Evolutionary conservation across 2,113 vertebrate species (phyloP), one percentile per base, ranked within the genome.

Genomic region (Scatophagus argus): DNA sequence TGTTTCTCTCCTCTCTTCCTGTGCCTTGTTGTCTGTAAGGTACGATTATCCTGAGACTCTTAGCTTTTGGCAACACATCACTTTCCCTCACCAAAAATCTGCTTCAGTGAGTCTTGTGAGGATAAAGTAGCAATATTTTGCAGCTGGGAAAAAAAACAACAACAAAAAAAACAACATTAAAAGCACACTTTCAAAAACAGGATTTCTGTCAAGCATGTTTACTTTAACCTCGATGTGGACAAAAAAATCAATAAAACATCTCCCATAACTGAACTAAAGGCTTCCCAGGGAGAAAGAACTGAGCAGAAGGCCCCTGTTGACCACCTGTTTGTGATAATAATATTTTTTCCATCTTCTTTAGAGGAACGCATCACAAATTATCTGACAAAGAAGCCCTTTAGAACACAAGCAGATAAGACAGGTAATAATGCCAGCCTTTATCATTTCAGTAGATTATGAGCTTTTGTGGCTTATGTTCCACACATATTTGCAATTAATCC

Each of bases 1-100:
- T 52, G 46, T 77, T 69, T 74, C 23, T 56, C 17, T 58, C 43
- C 43, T n/a, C 2, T 19, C 6, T 80, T 77, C 36, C 19, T 61
- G 11, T 16, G n/a, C 17, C 23, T 44, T 21, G 29, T 29, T 16
- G 32, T 49, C 59, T 46, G 63, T 67, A 29, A 32, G 32, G 6
- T 68, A n/a, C 39, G 46, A 72, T 81, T 74, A 61, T 46, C 76
- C 31, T 6, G 39, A 25, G 62, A 80, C 70, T 44, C 51, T 43
- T 58, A 23, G 38, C 52, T 47, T 74, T 62, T 62, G 51, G 29
- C 34, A 17, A 29, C 34, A 27, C 59, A 46, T 66, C 54, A 44
- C 32, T 34, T 51, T 21, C 44, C 44, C 19, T 46, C 19, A 46
- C 17, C 44, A 44, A 65, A 21, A 8, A 68, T 44, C 67, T 73